phyloP scores from a whole-genome alignment of 2,113 vertebrate species.

The Gobiocypris rarus region DNA sequence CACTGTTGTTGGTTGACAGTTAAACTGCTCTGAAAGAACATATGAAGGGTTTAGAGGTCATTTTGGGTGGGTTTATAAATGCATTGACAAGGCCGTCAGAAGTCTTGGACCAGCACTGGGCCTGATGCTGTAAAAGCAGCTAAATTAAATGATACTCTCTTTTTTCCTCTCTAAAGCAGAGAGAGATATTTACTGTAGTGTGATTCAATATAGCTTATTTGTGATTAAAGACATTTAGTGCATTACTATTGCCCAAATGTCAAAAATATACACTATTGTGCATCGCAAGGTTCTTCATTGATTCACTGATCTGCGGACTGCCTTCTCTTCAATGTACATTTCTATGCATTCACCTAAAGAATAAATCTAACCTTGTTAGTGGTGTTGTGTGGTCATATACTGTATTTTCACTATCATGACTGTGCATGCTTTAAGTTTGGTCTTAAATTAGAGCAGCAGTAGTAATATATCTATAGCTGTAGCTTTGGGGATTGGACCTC shows the following conservation, averaged over 20 bases:
- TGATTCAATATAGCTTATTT: too few relatives aligned
- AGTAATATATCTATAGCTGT: constrained; percentile 44
- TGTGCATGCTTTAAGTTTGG: not conserved
- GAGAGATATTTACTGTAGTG: too few relatives aligned
- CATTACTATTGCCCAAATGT: not conserved
- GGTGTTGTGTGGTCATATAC: not conserved
- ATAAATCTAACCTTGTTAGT: not conserved
- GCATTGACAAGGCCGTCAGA: too few relatives aligned
- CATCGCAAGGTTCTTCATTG: not conserved
- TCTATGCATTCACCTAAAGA: not conserved
- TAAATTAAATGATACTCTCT: too few relatives aligned
- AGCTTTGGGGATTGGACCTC: constrained; percentile 67
- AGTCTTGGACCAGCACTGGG: too few relatives aligned
- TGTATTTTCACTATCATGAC: constrained; percentile 31
- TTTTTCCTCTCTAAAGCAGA: too few relatives aligned
- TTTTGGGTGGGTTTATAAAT: too few relatives aligned
- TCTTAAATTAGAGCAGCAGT: constrained; percentile 42
- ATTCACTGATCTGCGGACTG: not conserved
- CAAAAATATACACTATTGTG: not conserved
- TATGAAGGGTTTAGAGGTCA: too few relatives aligned
- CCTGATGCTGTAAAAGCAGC: too few relatives aligned
- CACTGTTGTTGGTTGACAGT: too few relatives aligned
- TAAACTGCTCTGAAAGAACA: too few relatives aligned
- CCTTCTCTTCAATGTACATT: not conserved
- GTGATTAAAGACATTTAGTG: too few relatives aligned